Conservation (phyloP, 2,888 invertebrate genomes). For the Steinernema hermaphroditum region DNA sequence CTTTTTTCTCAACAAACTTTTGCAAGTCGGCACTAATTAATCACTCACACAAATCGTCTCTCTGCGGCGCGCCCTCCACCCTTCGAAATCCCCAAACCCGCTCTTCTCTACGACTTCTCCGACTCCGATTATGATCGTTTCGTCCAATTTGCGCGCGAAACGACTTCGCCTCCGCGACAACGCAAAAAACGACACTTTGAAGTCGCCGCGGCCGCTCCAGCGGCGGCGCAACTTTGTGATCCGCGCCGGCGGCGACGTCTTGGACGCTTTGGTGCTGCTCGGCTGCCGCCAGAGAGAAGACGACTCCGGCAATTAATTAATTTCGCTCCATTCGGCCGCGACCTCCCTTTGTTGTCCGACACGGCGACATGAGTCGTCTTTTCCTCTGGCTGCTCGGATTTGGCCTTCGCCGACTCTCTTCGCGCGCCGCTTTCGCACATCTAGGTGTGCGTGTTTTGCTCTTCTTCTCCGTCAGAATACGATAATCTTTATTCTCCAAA, state of each 20-base stretch:
- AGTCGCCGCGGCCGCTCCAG: conserved; percentile 14
- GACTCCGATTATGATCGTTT: conserved; percentile 29
- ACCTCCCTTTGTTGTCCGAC: conserved; percentile 21
- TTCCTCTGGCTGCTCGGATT: not conserved
- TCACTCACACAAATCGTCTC: not conserved
- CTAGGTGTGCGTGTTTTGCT: not conserved
- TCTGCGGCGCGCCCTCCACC: not conserved
- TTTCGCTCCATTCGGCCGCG: conserved; percentile 29
- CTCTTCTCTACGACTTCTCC: not conserved
- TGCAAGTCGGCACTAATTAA: not conserved
- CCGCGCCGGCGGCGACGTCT: not conserved
- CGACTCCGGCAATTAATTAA: conserved; percentile 20
- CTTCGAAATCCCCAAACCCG: not conserved
- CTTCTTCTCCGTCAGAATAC: too few relatives aligned
- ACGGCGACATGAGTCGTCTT: conserved; percentile 7
- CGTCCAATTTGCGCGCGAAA: conserved; percentile 29
- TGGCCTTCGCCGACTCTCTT: not conserved
- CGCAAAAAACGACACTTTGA: conserved; percentile 22
- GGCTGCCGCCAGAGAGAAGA: conserved; percentile 10
- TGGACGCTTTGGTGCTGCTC: not conserved
- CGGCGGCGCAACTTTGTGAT: conserved; percentile 26
- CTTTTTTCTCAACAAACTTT: not conserved
- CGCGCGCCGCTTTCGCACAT: not conserved
- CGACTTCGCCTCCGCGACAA: conserved; percentile 15
- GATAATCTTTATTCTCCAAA: too few relatives aligned